Evolutionary conservation across 2,888 invertebrate genomes (phyloP).

Genomic region (Athalia cordata): DNA sequence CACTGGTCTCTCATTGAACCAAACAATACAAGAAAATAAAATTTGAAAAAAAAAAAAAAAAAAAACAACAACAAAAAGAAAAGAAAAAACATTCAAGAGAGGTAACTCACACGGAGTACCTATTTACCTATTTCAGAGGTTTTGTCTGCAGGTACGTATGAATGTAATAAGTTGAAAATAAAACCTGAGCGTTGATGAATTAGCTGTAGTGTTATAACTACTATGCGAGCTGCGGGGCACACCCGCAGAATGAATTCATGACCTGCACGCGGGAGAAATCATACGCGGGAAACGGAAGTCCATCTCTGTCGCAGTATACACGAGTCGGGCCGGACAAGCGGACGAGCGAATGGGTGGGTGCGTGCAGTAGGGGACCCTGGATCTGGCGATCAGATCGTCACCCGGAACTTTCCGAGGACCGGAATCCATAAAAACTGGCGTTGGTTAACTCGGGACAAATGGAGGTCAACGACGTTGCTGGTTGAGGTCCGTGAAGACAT

Average conservation of each 20-base stretch:
- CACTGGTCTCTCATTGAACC: constrained; percentile 25
- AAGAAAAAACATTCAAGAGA: constrained; percentile 12
- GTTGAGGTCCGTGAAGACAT: no score
- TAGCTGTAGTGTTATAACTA: neutral
- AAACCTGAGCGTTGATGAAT: neutral
- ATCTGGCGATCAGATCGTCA: constrained; percentile 66
- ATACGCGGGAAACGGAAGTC: constrained; percentile 66
- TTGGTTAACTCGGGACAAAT: constrained; percentile 54
- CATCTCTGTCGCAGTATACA: constrained; percentile 58
- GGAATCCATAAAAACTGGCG: constrained; percentile 69
- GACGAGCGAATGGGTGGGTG: no score
- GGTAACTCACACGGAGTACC: neutral
- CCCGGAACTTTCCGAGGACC: constrained; percentile 67
- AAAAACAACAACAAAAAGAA: constrained; percentile 28
- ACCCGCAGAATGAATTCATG: neutral
- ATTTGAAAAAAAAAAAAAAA: constrained; percentile 33
- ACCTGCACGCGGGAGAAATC: constrained; percentile 59
- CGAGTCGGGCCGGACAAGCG: constrained; percentile 45
- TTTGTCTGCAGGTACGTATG: no score
- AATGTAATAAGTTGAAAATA: no score
- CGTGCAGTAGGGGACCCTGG: neutral
- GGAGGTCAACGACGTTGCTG: constrained; percentile 10
- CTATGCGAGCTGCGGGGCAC: neutral
- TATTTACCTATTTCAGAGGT: no score
- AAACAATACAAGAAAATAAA: neutral